Conservation (phyloP, 2,888 invertebrate genomes). For the Octodonta nipae region DNA sequence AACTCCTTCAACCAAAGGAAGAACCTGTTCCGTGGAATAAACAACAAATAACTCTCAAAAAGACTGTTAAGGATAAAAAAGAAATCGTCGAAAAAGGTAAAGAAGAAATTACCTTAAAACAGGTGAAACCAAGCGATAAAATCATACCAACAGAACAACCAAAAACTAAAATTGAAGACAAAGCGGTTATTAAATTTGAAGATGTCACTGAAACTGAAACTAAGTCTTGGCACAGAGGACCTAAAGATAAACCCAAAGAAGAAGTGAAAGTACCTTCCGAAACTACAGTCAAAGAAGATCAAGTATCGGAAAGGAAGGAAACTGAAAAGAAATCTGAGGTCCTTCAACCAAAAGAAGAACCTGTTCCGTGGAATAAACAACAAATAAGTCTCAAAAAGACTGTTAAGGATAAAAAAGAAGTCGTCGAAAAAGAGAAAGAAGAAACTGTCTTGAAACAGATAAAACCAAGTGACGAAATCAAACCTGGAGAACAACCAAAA, state of each 20-base stretch:
- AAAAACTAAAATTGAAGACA: too few relatives aligned
- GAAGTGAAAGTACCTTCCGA: too few relatives aligned
- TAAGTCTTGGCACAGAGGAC: too few relatives aligned
- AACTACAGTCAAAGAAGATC: too few relatives aligned
- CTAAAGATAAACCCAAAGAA: too few relatives aligned
- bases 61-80: conserved; percentile 30
- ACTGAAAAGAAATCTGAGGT: conserved; percentile 6
- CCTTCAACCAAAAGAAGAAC: conserved; percentile 9
- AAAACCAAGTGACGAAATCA: conserved; percentile 1
- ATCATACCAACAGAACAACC: too few relatives aligned
- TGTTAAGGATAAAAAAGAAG: conserved; percentile 30
- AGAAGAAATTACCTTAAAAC: conserved; percentile 33
- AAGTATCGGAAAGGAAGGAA: too few relatives aligned
- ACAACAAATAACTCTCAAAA: conserved; percentile 43
- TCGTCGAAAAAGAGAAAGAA: conserved; percentile 3
- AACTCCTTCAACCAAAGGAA: conserved; percentile 33
- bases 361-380: conserved; percentile 47
- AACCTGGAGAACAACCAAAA: conserved; percentile 1
- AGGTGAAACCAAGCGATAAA: conserved; percentile 19
- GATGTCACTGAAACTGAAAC: too few relatives aligned
- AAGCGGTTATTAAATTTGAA: too few relatives aligned
- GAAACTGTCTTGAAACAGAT: not conserved
- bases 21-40: conserved; percentile 44
- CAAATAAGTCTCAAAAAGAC: conserved; percentile 38
- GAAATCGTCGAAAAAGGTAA: conserved; percentile 44